Evolutionary conservation across 1,140 invertebrate species (phyloP).

Genomic region (Lamellibrachia luymesi): DNA sequence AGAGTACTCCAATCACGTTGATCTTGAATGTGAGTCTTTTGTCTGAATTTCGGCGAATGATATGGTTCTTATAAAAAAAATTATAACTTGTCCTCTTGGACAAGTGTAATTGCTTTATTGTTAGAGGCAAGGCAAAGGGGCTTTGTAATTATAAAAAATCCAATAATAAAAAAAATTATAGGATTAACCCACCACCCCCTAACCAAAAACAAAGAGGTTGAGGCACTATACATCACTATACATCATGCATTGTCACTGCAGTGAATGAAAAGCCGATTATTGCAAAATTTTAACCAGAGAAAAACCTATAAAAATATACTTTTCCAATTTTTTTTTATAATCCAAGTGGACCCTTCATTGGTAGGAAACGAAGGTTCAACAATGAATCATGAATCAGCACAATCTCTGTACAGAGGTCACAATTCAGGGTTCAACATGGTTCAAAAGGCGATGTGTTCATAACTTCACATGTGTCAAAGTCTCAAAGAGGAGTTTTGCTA

Average conservation of each 20-base stretch:
- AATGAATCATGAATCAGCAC: not conserved
- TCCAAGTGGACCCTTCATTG: too few relatives aligned
- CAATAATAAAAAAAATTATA: too few relatives aligned
- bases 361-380: not conserved
- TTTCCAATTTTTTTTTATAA: too few relatives aligned
- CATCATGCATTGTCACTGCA: too few relatives aligned
- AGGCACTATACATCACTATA: too few relatives aligned
- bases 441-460: not conserved
- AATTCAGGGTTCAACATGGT: not conserved
- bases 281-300: too few relatives aligned
- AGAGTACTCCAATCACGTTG: not conserved
- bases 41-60: not conserved
- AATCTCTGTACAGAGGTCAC: not conserved
- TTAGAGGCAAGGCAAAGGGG: too few relatives aligned
- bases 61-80: not conserved
- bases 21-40: not conserved
- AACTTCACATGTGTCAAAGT: not conserved
- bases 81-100: not conserved
- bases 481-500: not conserved
- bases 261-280: too few relatives aligned
- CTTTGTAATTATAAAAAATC: too few relatives aligned
- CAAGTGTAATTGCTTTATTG: not conserved
- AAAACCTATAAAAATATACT: too few relatives aligned
- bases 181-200: too few relatives aligned
- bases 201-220: too few relatives aligned